Evolutionary conservation across 2,113 vertebrate genomes (phyloP), one percentile per base, ranked within the genome.

Genomic region (Solenodon paradoxus): DNA sequence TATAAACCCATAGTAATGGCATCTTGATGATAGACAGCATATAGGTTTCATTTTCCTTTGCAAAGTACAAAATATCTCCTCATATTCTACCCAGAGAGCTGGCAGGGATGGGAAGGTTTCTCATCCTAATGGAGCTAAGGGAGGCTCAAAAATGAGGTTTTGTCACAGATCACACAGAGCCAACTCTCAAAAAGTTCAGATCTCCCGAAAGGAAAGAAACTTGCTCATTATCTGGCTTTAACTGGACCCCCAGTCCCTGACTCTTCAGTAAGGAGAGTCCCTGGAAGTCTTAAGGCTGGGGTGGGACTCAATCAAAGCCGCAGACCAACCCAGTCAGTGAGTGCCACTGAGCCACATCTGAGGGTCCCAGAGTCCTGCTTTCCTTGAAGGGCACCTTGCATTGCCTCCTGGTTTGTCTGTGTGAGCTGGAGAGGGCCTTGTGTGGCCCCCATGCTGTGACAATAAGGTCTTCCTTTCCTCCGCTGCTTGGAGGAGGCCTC

Each of bases 371-470:
- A 64, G 35, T 32, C n/a, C 9, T 32, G 28, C 7, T 51, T 26
- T 71, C 26, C 79, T 82, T 2, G 26, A 22, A 84, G 71, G 17
- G 45, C 11, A 4, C 9, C 42, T 40, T 8, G 16, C 4, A 42
- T 40, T 15, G 49, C 19, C 47, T 3, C 22, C 47, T 55, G 38
- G 45, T 38, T 49, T 57, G 7, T 26, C 53, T 11, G 12, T 20
- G 5, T 11, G 13, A 7, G 7, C 1, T 9, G 6, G 9, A 32
- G 11, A 42, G 38, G 9, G 9, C 8, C 20, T 9, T 40, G 8
- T 2, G 7, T 42, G 11, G 35, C 71, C 40, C 15, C 35, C 24
- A 8, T 7, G 15, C 16, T 10, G 40, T 9, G 35, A 28, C 74
- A 8, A 45, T 2, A 0, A 13, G 20, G 6, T n/a, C 45, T 42